phyloP scores from a whole-genome alignment of 2,113 vertebrate species.

The Mesocricetus auratus region DNA sequence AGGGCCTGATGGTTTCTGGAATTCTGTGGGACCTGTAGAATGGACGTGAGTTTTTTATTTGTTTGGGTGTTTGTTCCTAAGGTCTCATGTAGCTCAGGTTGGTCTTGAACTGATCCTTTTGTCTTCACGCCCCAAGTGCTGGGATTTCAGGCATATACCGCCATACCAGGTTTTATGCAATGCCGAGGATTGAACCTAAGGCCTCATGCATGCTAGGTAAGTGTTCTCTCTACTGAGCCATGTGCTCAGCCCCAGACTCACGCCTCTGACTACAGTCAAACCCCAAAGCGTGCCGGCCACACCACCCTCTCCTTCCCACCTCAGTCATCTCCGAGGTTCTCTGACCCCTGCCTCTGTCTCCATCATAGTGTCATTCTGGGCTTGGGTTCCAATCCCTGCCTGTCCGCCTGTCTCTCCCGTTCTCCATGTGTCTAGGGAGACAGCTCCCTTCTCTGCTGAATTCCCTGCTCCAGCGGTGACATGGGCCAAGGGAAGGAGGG shows the following conservation, averaged over 20 bases:
- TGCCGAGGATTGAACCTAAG: background rate
- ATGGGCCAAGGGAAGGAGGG: conserved; percentile 81
- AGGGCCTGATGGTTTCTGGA: background rate
- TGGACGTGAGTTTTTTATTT: background rate
- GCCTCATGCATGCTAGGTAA: background rate
- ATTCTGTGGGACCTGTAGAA: background rate
- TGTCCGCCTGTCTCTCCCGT: conserved; percentile 54
- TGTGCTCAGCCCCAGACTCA: background rate
- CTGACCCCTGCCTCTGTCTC: background rate
- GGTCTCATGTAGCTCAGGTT: background rate
- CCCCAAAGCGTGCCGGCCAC: background rate
- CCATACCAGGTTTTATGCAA: background rate
- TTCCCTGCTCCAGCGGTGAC: conserved; percentile 81
- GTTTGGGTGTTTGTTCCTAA: background rate
- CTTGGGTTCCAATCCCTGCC: background rate
- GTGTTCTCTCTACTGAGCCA: background rate
- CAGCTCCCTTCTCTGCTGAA: conserved; percentile 76
- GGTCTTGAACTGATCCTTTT: background rate
- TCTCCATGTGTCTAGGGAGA: conserved; percentile 82
- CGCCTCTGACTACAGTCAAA: background rate
- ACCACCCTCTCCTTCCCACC: background rate
- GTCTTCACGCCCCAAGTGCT: too few species aligned
- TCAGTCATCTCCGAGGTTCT: background rate
- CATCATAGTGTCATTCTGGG: background rate
- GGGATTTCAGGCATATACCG: background rate